Evolutionary conservation across 2,888 invertebrate species (phyloP).

Genomic region (Leptopterna dolabrata): DNA sequence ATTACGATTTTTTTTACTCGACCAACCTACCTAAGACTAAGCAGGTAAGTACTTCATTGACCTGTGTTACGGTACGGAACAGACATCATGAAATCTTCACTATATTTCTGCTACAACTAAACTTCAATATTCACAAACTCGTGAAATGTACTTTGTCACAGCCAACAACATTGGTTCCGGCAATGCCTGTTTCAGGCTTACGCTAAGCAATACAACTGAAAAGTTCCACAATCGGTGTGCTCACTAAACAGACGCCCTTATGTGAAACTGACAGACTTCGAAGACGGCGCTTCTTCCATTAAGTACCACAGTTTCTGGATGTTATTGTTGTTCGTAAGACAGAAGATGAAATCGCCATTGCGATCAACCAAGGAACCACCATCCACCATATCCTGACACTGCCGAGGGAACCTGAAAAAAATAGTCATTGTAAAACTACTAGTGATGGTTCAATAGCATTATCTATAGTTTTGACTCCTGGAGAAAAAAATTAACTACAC

Average conservation of each 20-base stretch:
- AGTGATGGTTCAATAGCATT: too few species aligned
- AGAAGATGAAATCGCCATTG: slow-evolving; percentile 52
- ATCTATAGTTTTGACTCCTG: too few species aligned
- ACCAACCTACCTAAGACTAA: too few species aligned
- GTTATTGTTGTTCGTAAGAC: slow-evolving; percentile 39
- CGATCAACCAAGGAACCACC: not conserved
- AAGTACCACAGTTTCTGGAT: slow-evolving; percentile 54
- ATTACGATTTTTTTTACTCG: too few species aligned
- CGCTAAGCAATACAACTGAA: not conserved
- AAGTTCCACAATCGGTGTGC: not conserved
- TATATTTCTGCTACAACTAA: too few species aligned
- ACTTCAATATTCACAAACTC: not conserved
- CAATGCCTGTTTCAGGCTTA: not conserved
- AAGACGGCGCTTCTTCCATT: not conserved
- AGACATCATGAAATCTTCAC: too few species aligned
- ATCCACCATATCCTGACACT: slow-evolving; percentile 31
- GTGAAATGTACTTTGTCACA: not conserved
- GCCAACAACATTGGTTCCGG: not conserved
- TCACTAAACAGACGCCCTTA: not conserved
- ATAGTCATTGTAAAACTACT: too few species aligned
- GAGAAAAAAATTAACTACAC: too few species aligned
- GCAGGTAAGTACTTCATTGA: too few species aligned
- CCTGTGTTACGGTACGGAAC: too few species aligned
- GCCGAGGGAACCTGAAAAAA: not conserved
- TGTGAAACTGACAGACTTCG: not conserved